Evolutionary conservation across 2,888 invertebrate genomes (phyloP).

Genomic region (Opisthograptis luteolata): DNA sequence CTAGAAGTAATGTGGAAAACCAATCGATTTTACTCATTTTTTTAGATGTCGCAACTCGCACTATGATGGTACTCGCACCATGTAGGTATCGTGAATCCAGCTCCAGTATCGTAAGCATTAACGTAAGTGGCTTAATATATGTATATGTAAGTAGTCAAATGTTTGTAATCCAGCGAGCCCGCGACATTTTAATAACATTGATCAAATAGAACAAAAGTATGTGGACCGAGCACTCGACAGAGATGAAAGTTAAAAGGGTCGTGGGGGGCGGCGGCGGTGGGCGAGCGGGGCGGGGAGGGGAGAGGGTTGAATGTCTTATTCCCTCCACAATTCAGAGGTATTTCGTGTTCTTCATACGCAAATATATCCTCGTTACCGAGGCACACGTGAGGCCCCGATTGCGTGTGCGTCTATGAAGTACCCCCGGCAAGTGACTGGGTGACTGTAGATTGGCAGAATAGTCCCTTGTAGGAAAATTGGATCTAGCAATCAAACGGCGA

Average conservation of each 20-base stretch:
- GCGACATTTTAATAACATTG: constrained; percentile 85
- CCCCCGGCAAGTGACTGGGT: constrained; percentile 58
- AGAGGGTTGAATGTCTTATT: constrained; percentile 84
- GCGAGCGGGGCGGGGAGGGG: constrained; percentile 53
- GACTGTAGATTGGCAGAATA: constrained; percentile 66
- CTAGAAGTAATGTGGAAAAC: not conserved
- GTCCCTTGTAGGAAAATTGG: constrained; percentile 71
- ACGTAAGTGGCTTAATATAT: constrained; percentile 62
- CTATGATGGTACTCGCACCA: no score
- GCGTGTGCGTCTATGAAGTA: constrained; percentile 75
- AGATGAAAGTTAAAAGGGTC: constrained; percentile 85
- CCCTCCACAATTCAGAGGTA: constrained; percentile 84
- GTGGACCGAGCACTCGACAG: constrained; percentile 84
- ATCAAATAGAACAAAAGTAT: constrained; percentile 85
- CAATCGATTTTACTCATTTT: constrained; percentile 1
- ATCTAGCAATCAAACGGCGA: constrained; percentile 71
- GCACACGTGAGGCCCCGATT: constrained; percentile 82
- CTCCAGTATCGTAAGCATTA: constrained; percentile 10
- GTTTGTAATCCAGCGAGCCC: constrained; percentile 77
- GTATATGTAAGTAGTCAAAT: constrained; percentile 72
- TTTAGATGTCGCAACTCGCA: constrained; percentile 6
- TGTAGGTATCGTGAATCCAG: constrained; percentile 4
- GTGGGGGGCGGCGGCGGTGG: constrained; percentile 54
- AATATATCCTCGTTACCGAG: constrained; percentile 84
- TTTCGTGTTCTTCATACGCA: constrained; percentile 85